Evolutionary conservation across 2,888 invertebrate species (phyloP).

Genomic region (Galerucella nymphaeae): DNA sequence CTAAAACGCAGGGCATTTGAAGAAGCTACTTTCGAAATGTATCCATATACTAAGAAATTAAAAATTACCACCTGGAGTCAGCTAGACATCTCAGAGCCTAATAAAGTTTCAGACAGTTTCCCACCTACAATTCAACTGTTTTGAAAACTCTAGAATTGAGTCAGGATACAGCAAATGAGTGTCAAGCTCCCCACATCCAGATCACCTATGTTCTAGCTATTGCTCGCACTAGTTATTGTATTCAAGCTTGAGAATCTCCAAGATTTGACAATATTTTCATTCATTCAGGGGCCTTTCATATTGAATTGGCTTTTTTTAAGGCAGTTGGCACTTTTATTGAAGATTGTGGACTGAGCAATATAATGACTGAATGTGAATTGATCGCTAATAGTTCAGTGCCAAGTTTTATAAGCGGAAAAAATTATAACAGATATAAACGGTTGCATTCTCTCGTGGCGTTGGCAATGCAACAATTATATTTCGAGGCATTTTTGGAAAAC

Average conservation of each 20-base stretch:
- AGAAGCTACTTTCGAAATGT: slow-evolving; percentile 9
- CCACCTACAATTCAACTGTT: too few species aligned
- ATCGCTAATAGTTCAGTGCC: slow-evolving; percentile 40
- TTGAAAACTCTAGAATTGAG: too few species aligned
- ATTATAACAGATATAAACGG: slow-evolving; percentile 42
- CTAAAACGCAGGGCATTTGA: slow-evolving; percentile 15
- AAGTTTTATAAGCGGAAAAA: slow-evolving; percentile 39
- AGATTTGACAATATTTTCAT: slow-evolving; percentile 56
- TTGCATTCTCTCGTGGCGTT: slow-evolving; percentile 44
- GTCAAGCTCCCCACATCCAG: slow-evolving; percentile 43
- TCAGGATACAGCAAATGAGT: slow-evolving; percentile 49
- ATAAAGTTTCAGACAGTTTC: slow-evolving; percentile 41
- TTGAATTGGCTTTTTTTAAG: slow-evolving; percentile 42
- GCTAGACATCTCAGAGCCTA: slow-evolving; percentile 30
- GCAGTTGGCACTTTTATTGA: slow-evolving; percentile 44
- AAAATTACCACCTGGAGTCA: slow-evolving; percentile 35
- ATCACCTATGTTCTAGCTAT: slow-evolving; percentile 54
- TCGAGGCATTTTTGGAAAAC: slow-evolving; percentile 45
- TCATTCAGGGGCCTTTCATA: slow-evolving; percentile 52
- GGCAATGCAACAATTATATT: slow-evolving; percentile 50
- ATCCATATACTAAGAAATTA: slow-evolving; percentile 38
- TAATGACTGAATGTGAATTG: slow-evolving; percentile 37
- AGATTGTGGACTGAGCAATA: slow-evolving; percentile 38
- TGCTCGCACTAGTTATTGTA: slow-evolving; percentile 45
- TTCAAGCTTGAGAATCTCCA: slow-evolving; percentile 51